Conservation (phyloP, 37 sponge, comb jelly and placozoan genomes). For the Halisarca cf. caerulea region DNA sequence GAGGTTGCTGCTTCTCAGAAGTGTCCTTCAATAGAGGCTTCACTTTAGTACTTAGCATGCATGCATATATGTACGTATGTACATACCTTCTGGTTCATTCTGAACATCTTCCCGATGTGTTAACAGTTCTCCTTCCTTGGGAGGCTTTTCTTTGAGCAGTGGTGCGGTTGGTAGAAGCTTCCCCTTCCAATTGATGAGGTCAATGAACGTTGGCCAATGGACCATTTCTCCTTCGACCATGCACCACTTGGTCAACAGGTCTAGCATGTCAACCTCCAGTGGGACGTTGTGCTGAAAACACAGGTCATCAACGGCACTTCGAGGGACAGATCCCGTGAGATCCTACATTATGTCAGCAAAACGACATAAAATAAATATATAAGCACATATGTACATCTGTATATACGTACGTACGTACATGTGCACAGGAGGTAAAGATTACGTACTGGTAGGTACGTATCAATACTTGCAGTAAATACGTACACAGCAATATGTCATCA, state of each 20-base stretch:
- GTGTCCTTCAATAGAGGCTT: too few species aligned
- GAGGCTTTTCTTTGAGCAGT: too few species aligned
- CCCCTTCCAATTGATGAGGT: conserved; percentile 90
- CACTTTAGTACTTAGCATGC: too few species aligned
- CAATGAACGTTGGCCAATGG: conserved; percentile 62
- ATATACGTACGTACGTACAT: neutral
- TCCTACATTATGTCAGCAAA: conserved; percentile 30
- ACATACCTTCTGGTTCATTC: too few species aligned
- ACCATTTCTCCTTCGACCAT: conserved; percentile 23
- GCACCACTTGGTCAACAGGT: conserved; percentile 83
- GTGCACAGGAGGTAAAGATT: too few species aligned
- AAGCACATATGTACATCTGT: neutral
- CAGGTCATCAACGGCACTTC: conserved; percentile 49
- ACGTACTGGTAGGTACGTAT: too few species aligned
- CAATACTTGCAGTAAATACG: too few species aligned
- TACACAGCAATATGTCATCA: too few species aligned
- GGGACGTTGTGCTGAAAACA: conserved; percentile 88
- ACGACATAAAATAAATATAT: neutral
- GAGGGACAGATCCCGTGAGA: conserved; percentile 43
- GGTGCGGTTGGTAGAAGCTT: conserved; percentile 12
- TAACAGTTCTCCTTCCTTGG: too few species aligned
- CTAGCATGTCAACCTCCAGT: conserved; percentile 79
- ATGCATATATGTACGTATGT: too few species aligned
- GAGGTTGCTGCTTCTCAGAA: too few species aligned
- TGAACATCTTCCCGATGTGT: too few species aligned